phyloP scores from a whole-genome alignment of 2,888 invertebrate genomes.

The Diadegma fenestrale region DNA sequence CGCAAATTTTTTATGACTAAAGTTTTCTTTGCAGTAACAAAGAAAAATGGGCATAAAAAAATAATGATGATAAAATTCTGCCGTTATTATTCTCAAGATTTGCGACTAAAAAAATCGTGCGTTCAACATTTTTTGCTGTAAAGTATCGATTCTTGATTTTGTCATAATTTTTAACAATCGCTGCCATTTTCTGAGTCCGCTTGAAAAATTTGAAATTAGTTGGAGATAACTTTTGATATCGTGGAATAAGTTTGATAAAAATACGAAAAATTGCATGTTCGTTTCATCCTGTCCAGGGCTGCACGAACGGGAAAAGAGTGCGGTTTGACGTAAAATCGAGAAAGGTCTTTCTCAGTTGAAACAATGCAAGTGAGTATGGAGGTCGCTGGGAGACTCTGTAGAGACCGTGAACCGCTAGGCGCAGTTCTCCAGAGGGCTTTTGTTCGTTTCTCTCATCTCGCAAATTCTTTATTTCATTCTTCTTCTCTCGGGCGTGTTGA shows the following conservation, averaged over 20 bases:
- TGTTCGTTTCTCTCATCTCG: constrained; percentile 47
- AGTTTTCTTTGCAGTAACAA: constrained; percentile 15
- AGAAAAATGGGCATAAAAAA: background rate
- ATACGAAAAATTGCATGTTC: background rate
- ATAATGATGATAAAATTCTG: background rate
- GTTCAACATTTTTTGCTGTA: background rate
- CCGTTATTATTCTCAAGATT: background rate
- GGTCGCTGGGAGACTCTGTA: constrained; percentile 12
- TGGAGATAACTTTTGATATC: background rate
- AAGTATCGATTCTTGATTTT: background rate
- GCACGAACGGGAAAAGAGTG: constrained; percentile 2
- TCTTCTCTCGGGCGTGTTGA: constrained; percentile 28
- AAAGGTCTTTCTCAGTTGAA: constrained; percentile 22
- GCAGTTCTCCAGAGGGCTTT: constrained; percentile 38
- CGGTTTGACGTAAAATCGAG: constrained; percentile 25
- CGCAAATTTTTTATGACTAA: constrained; percentile 34
- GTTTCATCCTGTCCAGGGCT: background rate
- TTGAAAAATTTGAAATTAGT: background rate
- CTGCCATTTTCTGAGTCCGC: no score
- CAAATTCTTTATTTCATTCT: constrained; percentile 48
- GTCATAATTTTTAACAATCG: no score
- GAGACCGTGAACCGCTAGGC: constrained; percentile 9
- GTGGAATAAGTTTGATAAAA: background rate
- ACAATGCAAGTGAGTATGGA: constrained; percentile 31
- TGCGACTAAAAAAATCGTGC: background rate